Evolutionary conservation across 2,888 invertebrate species (phyloP).

Genomic region (Stenodera caucasica): DNA sequence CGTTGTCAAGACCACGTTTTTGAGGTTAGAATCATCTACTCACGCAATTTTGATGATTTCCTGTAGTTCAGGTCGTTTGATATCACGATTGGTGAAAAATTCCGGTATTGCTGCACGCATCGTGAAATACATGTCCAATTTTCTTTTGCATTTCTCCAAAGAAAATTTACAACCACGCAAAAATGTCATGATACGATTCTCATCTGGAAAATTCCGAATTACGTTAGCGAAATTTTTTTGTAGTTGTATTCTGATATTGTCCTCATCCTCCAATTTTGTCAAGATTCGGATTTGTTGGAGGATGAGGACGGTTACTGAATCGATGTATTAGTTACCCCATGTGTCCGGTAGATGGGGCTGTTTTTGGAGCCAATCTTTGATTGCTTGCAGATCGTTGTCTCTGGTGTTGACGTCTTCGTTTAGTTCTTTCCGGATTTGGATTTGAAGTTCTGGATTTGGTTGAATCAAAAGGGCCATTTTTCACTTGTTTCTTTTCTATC

Average conservation of each 20-base stretch:
- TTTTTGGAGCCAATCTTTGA: conserved; percentile 70
- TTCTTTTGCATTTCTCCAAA: conserved; percentile 77
- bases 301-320: too few relatives aligned
- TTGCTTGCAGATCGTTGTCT: conserved; percentile 62
- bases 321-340: conserved; percentile 59
- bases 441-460: conserved; percentile 56
- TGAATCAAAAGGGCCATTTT: conserved; percentile 56
- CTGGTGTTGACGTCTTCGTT: conserved; percentile 62
- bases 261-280: too few relatives aligned
- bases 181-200: conserved; percentile 68
- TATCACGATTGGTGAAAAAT: conserved; percentile 74
- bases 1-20: too few relatives aligned
- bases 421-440: conserved; percentile 55
- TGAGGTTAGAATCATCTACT: conserved; percentile 49
- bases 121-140: conserved; percentile 85
- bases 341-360: conserved; percentile 69
- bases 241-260: too few relatives aligned
- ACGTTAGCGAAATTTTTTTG: too few relatives aligned
- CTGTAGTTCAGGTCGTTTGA: conserved; percentile 54
- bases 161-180: conserved; percentile 82
- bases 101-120: conserved; percentile 79
- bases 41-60: conserved; percentile 62
- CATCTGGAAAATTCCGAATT: too few relatives aligned
- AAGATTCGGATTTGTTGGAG: too few relatives aligned
- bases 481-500: background rate